These are phyloP conservation scores for Hydrotaea cyrtoneurina DNA, from an alignment of 2,888 invertebrate species.

Conservation along the genomic window DNA sequence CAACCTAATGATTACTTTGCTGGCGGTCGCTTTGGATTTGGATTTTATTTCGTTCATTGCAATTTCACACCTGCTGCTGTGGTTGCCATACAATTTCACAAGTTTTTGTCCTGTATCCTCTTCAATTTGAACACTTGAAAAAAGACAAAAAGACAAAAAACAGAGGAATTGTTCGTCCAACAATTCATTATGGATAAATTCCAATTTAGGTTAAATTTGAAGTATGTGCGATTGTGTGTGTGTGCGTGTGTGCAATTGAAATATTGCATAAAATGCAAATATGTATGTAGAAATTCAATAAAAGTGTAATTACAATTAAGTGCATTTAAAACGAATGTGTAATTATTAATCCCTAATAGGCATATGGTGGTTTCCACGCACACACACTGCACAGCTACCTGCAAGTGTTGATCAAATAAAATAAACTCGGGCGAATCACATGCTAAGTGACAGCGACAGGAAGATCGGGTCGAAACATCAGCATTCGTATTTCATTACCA, in stretches of 20 bases:
- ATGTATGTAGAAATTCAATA: slow-evolving; percentile 20
- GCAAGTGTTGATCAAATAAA: too few species aligned
- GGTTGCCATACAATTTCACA: too few species aligned
- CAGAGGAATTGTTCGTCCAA: neutral
- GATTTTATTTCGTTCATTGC: too few species aligned
- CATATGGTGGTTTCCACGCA: neutral
- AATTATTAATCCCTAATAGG: neutral
- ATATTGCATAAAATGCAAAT: slow-evolving; percentile 23
- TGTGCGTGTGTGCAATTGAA: neutral
- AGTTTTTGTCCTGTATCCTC: neutral
- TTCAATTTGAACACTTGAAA: neutral
- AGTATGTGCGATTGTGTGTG: neutral
- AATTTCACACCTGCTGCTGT: too few species aligned
- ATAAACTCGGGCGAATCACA: too few species aligned
- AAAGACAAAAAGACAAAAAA: too few species aligned
- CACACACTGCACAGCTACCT: neutral
- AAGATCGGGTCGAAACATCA: too few species aligned
- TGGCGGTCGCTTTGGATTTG: too few species aligned
- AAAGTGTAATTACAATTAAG: slow-evolving; percentile 24
- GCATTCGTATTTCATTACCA: too few species aligned
- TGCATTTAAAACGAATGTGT: slow-evolving; percentile 11
- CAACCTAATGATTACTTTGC: too few species aligned
- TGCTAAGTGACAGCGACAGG: too few species aligned
- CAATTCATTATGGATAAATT: slow-evolving; percentile 22
- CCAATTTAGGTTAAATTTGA: slow-evolving; percentile 25